Percentiles rank a stretch among this genome's conserved stretches.
Conservation (phyloP, 2,113 vertebrate species). For the Aphyosemion australe region DNA sequence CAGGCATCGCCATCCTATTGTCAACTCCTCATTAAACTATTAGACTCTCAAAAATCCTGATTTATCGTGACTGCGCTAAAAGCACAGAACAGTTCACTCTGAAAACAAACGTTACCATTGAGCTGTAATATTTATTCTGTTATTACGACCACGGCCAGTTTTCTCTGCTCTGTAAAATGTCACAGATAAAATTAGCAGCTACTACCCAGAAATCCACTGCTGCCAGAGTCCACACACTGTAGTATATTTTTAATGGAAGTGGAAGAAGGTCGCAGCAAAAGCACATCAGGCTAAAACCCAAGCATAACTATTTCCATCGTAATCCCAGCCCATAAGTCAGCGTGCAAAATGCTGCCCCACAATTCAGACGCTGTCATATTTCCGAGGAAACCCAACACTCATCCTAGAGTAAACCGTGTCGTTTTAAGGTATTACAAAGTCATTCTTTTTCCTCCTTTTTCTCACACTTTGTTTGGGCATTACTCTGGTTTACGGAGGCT, state of each 20-base stretch:
- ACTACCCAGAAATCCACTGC: conserved; percentile 14
- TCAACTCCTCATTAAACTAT: too few species aligned
- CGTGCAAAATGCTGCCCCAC: conserved; percentile 74
- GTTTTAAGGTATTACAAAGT: conserved; percentile 78
- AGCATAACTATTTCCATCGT: conserved; percentile 77
- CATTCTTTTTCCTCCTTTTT: conserved; percentile 77
- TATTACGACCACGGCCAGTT: neutral
- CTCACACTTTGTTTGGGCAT: conserved; percentile 82
- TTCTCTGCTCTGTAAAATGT: neutral
- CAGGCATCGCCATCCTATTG: too few species aligned
- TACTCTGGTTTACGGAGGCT: conserved; percentile 71
- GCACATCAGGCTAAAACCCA: conserved; percentile 72
- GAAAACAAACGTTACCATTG: too few species aligned
- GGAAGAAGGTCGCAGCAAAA: conserved; percentile 37
- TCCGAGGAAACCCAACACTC: conserved; percentile 78
- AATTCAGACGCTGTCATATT: conserved; percentile 74
- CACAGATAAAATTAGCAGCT: conserved; percentile 24
- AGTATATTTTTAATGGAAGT: conserved; percentile 44
- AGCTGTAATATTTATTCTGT: too few species aligned
- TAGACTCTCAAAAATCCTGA: too few species aligned
- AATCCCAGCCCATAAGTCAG: conserved; percentile 73
- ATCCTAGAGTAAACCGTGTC: conserved; percentile 79
- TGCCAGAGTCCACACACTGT: conserved; percentile 34
- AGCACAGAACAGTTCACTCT: too few species aligned
- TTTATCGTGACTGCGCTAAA: too few species aligned